Conservation (phyloP, 2,113 vertebrate genomes). For the Anas platyrhynchos region DNA sequence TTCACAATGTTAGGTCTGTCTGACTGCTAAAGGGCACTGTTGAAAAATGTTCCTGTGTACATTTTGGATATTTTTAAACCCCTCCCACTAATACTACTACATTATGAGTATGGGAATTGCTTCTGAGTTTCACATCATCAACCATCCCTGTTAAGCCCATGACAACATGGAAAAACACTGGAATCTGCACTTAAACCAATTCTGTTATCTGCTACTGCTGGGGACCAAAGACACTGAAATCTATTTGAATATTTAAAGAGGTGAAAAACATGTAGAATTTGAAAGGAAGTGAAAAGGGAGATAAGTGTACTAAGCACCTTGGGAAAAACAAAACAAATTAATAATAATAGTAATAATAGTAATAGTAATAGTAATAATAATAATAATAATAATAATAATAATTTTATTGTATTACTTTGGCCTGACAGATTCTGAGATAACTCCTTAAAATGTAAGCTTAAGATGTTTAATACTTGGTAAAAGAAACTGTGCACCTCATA, state of each 20-base stretch:
- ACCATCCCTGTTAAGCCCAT: background rate
- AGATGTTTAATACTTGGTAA: background rate
- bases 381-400: too few relatives aligned
- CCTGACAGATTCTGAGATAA: background rate
- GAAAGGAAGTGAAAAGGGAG: background rate
- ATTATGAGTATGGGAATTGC: background rate
- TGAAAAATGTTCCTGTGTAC: background rate
- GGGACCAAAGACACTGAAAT: background rate
- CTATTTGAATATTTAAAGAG: background rate
- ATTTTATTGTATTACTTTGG: background rate
- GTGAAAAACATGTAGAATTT: background rate
- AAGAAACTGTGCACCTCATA: background rate
- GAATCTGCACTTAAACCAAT: background rate
- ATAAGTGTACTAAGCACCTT: background rate
- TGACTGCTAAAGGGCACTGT: background rate
- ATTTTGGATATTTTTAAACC: background rate
- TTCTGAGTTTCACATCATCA: background rate
- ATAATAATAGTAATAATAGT: too few relatives aligned
- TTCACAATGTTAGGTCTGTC: background rate
- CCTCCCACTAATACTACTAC: background rate
- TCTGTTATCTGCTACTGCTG: background rate
- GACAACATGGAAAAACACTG: background rate
- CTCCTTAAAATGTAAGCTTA: background rate
- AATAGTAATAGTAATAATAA: background rate
- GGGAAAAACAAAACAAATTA: background rate